Percentiles rank a stretch among this genome's conserved stretches.
Conservation (phyloP, 2,888 invertebrate genomes). For the Scaptomyza tumidula region DNA sequence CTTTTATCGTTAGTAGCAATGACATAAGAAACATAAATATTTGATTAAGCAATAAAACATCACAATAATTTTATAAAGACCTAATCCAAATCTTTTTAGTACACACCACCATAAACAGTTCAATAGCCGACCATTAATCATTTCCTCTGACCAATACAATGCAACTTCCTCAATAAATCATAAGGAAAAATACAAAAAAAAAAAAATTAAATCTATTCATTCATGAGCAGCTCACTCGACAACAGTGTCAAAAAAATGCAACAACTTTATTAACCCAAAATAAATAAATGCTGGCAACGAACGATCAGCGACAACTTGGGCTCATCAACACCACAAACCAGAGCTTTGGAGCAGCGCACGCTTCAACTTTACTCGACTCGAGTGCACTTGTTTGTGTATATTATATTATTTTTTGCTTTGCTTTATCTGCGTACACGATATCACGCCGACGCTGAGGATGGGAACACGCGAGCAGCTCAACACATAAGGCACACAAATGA, state of each 20-base stretch:
- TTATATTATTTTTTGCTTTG: constrained; percentile 21
- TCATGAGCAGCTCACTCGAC: constrained; percentile 7
- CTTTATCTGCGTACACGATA: constrained; percentile 65
- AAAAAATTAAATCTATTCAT: constrained; percentile 12
- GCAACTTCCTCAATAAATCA: constrained; percentile 45
- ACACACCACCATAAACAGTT: constrained; percentile 19
- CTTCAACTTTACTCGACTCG: constrained; percentile 44
- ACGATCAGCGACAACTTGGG: constrained; percentile 27
- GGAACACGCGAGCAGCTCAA: constrained; percentile 65
- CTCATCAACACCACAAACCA: constrained; percentile 17
- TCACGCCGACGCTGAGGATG: constrained; percentile 55
- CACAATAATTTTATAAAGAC: constrained; percentile 2
- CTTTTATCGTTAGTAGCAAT: constrained; percentile 5
- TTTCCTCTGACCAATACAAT: constrained; percentile 57
- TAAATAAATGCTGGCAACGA: constrained; percentile 34
- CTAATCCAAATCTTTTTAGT: not conserved
- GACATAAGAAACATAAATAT: constrained; percentile 1
- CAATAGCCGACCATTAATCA: constrained; percentile 62
- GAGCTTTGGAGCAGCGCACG: constrained; percentile 45
- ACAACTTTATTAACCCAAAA: constrained; percentile 61
- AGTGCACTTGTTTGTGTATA: constrained; percentile 58
- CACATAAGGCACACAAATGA: constrained; percentile 58
- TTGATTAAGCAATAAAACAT: not conserved
- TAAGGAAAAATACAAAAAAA: not conserved
- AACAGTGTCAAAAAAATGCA: constrained; percentile 54